Percentiles rank a stretch among this genome's conserved stretches.
These are phyloP conservation scores for Aelia acuminata DNA, from an alignment of 2,888 invertebrate species.

Conservation along the genomic window DNA sequence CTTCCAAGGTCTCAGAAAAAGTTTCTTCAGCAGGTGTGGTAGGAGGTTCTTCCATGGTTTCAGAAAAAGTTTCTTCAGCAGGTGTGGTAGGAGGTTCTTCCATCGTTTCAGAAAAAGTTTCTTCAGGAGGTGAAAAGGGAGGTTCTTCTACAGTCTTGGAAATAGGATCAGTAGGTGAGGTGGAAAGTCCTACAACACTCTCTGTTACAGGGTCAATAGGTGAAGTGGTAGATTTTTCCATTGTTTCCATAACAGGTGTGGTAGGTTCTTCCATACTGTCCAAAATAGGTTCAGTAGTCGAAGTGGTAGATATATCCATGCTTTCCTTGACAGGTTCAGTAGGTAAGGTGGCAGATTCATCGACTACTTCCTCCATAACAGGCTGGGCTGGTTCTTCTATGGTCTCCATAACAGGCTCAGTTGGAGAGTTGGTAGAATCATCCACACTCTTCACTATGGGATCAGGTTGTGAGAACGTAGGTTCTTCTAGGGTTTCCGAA, in stretches of 20 bases:
- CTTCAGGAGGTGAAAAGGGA: too few species aligned
- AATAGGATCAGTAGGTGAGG: too few species aligned
- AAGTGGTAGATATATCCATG: too few species aligned
- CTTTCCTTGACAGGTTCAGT: neutral
- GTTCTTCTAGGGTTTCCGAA: neutral
- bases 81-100: neutral
- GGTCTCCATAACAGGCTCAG: neutral
- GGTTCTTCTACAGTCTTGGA: too few species aligned
- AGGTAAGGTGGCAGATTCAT: neutral
- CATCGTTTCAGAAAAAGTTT: neutral
- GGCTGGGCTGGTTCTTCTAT: neutral
- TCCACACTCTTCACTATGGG: neutral
- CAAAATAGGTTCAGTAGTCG: neutral
- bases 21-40: neutral
- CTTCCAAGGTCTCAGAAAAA: neutral
- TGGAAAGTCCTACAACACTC: too few species aligned
- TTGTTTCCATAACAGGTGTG: neutral
- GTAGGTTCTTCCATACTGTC: neutral
- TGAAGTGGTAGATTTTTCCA: neutral
- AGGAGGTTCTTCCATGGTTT: neutral
- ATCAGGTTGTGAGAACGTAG: neutral
- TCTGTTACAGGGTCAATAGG: neutral
- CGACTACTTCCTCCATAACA: neutral
- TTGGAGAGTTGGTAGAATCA: neutral
- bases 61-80: neutral